Percentiles rank a stretch among this genome's conserved stretches.
These are phyloP conservation scores for Phorcus lineatus DNA, from an alignment of 2,888 invertebrate genomes.

Conservation along the genomic window DNA sequence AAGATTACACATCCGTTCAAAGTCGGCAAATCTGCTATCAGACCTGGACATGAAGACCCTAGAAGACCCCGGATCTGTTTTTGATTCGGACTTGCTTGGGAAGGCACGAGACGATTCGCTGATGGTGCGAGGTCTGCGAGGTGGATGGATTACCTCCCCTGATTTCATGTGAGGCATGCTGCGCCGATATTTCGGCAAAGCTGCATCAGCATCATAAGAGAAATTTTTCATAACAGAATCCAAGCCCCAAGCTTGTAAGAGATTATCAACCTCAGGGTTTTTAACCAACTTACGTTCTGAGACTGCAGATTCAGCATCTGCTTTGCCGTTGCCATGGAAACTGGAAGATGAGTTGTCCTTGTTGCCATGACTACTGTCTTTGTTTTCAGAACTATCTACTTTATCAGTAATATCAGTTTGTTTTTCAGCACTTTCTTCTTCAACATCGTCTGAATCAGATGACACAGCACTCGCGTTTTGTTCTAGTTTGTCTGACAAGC, in stretches of 20 bases:
- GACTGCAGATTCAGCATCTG: not conserved
- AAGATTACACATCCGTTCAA: not conserved
- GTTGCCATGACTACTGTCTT: not conserved
- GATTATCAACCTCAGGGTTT: not conserved
- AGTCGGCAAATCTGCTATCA: not conserved
- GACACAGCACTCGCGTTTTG: not conserved
- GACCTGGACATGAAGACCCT: not conserved
- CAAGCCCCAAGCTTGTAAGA: conserved; percentile 16
- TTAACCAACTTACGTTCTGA: conserved; percentile 8
- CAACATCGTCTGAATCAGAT: not conserved
- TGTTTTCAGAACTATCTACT: not conserved
- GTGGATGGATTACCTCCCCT: not conserved
- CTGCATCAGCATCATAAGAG: not conserved
- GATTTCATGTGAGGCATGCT: not conserved
- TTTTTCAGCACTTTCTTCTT: not conserved
- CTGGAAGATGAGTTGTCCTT: not conserved
- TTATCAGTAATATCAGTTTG: not conserved
- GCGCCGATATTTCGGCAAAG: conserved; percentile 1
- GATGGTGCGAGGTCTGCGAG: not conserved
- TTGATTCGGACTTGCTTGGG: not conserved
- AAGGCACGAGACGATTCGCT: not conserved
- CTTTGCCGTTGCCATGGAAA: not conserved
- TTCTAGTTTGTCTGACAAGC: conserved; percentile 11
- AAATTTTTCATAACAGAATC: not conserved
- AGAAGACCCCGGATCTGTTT: not conserved